Evolutionary conservation across 2,797 vertebrate species (phyloP), one percentile per base, ranked within the genome.

Genomic region (Limnodromus scolopaceus): DNA sequence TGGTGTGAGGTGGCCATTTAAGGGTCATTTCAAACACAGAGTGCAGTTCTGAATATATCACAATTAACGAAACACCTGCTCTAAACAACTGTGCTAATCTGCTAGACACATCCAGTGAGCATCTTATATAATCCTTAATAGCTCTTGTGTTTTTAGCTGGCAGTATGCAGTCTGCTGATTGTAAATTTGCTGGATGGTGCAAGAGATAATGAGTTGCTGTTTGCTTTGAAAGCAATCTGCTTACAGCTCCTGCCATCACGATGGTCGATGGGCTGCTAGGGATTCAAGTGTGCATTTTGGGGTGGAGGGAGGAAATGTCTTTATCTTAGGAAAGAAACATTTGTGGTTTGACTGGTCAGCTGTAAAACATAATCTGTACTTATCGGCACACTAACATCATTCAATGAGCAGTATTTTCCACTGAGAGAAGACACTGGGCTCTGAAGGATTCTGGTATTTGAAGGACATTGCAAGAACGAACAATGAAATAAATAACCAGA

Each of bases 41-140:
- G 2, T 65, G 85, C 36, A 78, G 72, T 66, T 82, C 71, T 92
- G 80, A 57, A 71, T 92, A 58, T 32, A 45, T 70, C 74, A 72
- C 87, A 92, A 90, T 96, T 96, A 97, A 91, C 22, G 23, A 84
- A 97, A 93, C 93, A 96, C 94, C 93, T 97, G 95, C 69, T 97
- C 90, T 79, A 45, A 96, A 96, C 87, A 85, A 91, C 89, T 39
- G 79, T 89, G 54, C 65, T 94, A 84, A 95, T 92, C 63, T 86
- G 74, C 61, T 75, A 70, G 64, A 79, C 43, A 89, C 17, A 87
- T 93, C 92, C 92, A 89, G 8, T 36, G 83, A 84, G 63, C 58
- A 77, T 55, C 57, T 78, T 87, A 64, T 58, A 71, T 3, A 87
- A 70, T 45, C 63, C 66, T 89, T 79, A 91, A 79, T 20, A 92